Evolutionary conservation across 2,888 invertebrate species (phyloP).

Genomic region (Leptura quadrifasciata): DNA sequence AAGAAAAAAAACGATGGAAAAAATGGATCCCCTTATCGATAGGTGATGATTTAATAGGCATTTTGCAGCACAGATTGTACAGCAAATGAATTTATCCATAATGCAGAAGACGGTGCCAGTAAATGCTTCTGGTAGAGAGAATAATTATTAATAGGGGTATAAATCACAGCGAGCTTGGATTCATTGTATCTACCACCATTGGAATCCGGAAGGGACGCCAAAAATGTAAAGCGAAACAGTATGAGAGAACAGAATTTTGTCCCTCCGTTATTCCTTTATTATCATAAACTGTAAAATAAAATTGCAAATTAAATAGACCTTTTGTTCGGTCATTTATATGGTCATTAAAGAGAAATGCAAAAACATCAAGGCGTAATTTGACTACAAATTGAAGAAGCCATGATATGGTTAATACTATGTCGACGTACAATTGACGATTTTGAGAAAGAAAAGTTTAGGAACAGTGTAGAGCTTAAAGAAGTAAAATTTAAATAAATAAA

Average conservation of each 20-base stretch:
- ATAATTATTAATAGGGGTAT: constrained; percentile 38
- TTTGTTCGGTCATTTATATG: not conserved
- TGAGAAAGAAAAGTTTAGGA: no score
- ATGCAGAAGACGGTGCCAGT: not conserved
- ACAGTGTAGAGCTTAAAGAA: no score
- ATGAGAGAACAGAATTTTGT: not conserved
- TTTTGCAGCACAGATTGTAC: not conserved
- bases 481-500: no score
- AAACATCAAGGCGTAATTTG: not conserved
- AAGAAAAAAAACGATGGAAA: constrained; percentile 9
- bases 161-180: constrained; percentile 25
- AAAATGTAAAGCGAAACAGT: not conserved
- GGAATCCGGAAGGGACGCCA: not conserved
- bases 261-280: not conserved
- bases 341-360: not conserved
- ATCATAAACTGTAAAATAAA: not conserved
- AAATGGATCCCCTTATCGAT: not conserved
- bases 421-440: no score
- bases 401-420: no score
- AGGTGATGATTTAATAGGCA: not conserved
- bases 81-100: not conserved
- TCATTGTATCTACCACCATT: not conserved
- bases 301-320: not conserved
- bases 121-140: constrained; percentile 4
- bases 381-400: no score